phyloP scores from a whole-genome alignment of 2,888 invertebrate genomes.

The Plusia festucae region DNA sequence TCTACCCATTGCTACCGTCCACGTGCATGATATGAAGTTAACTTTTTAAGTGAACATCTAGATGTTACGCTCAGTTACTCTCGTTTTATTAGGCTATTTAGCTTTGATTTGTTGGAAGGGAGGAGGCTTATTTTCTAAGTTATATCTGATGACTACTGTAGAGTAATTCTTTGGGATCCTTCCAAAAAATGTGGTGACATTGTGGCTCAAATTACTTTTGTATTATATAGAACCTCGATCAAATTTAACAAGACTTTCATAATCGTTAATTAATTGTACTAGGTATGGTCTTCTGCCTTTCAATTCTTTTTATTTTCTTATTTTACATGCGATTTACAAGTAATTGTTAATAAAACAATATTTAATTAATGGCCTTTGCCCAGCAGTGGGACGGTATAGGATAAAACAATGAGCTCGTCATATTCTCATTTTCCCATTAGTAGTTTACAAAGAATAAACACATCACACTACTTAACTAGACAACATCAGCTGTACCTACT shows the following conservation, averaged over 20 bases:
- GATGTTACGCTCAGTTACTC: conserved; percentile 68
- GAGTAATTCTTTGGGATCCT: neutral
- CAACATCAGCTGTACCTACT: neutral
- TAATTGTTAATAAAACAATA: too few relatives aligned
- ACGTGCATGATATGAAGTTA: conserved; percentile 84
- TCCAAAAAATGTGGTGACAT: neutral
- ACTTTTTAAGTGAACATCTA: conserved; percentile 73
- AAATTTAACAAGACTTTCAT: too few relatives aligned
- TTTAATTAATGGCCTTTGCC: too few relatives aligned
- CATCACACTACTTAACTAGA: too few relatives aligned
- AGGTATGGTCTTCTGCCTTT: too few relatives aligned
- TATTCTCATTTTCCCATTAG: too few relatives aligned
- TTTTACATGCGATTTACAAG: too few relatives aligned
- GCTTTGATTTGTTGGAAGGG: conserved; percentile 75
- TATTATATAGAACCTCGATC: neutral
- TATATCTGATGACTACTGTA: conserved; percentile 26
- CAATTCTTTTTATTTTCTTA: too few relatives aligned
- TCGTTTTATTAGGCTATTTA: conserved; percentile 77
- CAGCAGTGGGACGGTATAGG: too few relatives aligned
- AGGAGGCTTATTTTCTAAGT: conserved; percentile 57
- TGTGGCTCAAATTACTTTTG: neutral
- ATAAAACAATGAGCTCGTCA: too few relatives aligned
- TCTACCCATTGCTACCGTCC: conserved; percentile 77
- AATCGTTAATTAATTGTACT: too few relatives aligned
- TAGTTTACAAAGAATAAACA: too few relatives aligned